Conservation (phyloP, 2,888 invertebrate genomes). For the Auanema freiburgensis region DNA sequence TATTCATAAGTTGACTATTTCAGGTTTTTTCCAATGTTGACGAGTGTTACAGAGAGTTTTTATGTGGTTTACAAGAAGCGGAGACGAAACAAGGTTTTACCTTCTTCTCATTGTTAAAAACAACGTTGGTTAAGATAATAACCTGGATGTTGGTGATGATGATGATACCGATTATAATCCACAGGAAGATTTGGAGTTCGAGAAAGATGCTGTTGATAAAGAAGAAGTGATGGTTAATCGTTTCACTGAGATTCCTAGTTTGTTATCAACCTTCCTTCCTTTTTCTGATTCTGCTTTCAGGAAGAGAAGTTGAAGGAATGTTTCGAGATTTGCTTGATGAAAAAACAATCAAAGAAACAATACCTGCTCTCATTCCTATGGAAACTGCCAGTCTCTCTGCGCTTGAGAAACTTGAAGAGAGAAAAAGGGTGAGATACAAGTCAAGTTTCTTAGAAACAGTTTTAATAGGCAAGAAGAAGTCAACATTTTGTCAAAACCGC, state of each 20-base stretch:
- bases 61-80: not conserved
- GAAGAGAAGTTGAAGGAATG: slow-evolving; percentile 5
- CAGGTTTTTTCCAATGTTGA: not conserved
- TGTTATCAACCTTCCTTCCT: not conserved
- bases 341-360: not conserved
- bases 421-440: not conserved
- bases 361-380: slow-evolving; percentile 1
- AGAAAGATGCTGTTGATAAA: not conserved
- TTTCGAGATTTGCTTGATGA: not conserved
- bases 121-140: slow-evolving; percentile 3
- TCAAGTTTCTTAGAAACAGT: not conserved
- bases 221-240: slow-evolving; percentile 4
- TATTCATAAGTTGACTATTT: not conserved
- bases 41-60: slow-evolving; percentile 4
- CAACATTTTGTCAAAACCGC: slow-evolving; percentile 5
- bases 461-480: slow-evolving; percentile 1
- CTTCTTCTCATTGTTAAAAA: not conserved
- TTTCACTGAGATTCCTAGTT: slow-evolving; percentile 2
- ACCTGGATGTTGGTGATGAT: not conserved
- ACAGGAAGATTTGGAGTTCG: slow-evolving; percentile 4
- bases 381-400: not conserved
- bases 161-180: slow-evolving; percentile 5
- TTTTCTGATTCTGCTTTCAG: not conserved
- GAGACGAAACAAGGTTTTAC: not conserved
- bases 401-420: not conserved